Base-by-base conservation (phyloP, 53 echinoderm and acorn worm genomes). In the Glandiceps talaboti region DNA sequence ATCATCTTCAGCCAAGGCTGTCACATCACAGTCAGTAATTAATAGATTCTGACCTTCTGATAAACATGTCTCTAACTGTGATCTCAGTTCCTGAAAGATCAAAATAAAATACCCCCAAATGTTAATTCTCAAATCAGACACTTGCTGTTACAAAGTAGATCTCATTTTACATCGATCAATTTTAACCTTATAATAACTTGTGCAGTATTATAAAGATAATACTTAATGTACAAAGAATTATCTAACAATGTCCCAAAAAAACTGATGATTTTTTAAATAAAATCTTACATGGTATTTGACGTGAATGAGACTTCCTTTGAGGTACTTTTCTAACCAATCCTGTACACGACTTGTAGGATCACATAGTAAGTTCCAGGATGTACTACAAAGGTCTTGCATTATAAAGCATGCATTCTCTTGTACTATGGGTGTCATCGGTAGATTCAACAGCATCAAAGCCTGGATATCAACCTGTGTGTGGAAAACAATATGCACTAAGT, bases 261-360 rank as follows among this genome's bases (percentile, higher is more conserved):
- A n/a, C n/a, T n/a, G n/a, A n/a, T n/a, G n/a, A n/a, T n/a, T n/a
- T n/a, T n/a, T n/a, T n/a, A n/a, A n/a, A n/a, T n/a, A n/a, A n/a
- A n/a, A 6, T 91, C 99, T 88, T 76, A 99, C 99, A 86, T 94
- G 91, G 77, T 91, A 99, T 81, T 94, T 94, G 75, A 94, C 86
- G 14, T 87, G 82, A 14, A 91, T 87, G 32, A 91, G 80, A 32
- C 84, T 85, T 0, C 85, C 89, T 14, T 82, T 87, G 79, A 94
- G 93, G 83, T 94, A 99, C 28, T 86, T 85, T 75, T 94, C 77
- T 72, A 99, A 83, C 99, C 99, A 99, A 75, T 99, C 91, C 30
- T 93, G 78, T 14, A 97, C 86, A n/a, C 99, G 79, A 74, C 99
- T 99, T 0, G 99, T 99, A 25, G 99, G 99, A 78, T 99, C 99